Evolutionary conservation across 2,797 vertebrate genomes (phyloP).

Genomic region (Sebastes taczanowskii): DNA sequence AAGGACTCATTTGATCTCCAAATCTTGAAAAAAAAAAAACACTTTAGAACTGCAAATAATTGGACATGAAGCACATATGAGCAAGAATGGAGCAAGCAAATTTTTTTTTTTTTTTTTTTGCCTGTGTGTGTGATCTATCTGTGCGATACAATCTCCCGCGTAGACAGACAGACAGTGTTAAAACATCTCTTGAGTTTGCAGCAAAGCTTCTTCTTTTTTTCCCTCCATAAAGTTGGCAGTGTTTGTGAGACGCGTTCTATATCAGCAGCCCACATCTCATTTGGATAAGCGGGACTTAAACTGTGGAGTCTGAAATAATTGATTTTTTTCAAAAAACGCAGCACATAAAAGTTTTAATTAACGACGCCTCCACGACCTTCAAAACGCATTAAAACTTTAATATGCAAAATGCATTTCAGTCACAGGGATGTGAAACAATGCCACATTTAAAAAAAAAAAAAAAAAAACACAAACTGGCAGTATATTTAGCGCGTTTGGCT

Average conservation of each 20-base stretch:
- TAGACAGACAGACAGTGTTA: constrained; percentile 29
- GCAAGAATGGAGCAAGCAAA: constrained; percentile 23
- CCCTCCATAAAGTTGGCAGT: constrained; percentile 51
- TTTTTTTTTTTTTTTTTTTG: background rate
- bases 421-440: constrained; percentile 48
- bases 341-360: constrained; percentile 78
- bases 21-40: constrained; percentile 38
- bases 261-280: constrained; percentile 61
- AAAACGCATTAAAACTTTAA: constrained; percentile 71
- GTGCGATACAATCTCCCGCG: constrained; percentile 35
- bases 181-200: constrained; percentile 50
- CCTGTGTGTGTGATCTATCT: constrained; percentile 25
- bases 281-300: constrained; percentile 62
- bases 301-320: constrained; percentile 66
- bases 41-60: constrained; percentile 58
- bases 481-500: constrained; percentile 37
- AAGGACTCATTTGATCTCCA: constrained; percentile 69
- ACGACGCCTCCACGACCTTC: constrained; percentile 63
- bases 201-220: constrained; percentile 22
- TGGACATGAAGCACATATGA: constrained; percentile 39
- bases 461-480: background rate
- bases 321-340: constrained; percentile 63
- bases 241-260: constrained; percentile 38
- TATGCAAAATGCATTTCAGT: constrained; percentile 62
- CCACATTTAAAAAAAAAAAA: constrained; percentile 21